These are phyloP conservation scores for Uloborus plumipes DNA, from an alignment of 2,888 invertebrate species.

Conservation along the genomic window DNA sequence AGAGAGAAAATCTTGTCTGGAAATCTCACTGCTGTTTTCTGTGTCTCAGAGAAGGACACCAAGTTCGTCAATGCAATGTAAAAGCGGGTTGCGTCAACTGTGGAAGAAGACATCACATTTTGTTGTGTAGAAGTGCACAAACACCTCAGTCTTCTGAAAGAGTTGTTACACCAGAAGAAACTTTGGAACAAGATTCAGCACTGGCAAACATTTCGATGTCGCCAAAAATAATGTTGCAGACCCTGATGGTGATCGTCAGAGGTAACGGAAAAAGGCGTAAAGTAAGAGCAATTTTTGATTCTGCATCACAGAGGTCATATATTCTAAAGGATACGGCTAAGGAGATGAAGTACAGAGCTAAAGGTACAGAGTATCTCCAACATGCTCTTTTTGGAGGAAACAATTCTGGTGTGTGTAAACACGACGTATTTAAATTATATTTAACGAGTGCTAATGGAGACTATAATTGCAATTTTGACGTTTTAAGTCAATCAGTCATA, in stretches of 20 bases:
- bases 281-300: conserved; percentile 9
- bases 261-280: conserved; percentile 3
- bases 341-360: no score
- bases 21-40: conserved; percentile 2
- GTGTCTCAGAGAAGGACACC: not conserved
- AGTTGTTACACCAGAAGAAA: not conserved
- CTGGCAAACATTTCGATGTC: conserved; percentile 10
- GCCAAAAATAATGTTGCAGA: not conserved
- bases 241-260: conserved; percentile 1
- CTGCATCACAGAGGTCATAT: no score
- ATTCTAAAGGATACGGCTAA: no score
- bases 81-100: not conserved
- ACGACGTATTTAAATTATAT: no score
- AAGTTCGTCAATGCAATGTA: not conserved
- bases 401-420: no score
- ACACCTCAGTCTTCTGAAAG: not conserved
- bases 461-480: no score
- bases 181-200: not conserved
- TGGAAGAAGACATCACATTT: conserved; percentile 6
- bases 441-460: no score
- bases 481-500: no score
- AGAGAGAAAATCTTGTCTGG: conserved; percentile 1
- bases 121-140: conserved; percentile 9
- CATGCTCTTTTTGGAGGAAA: no score
- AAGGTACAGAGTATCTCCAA: no score